Evolutionary conservation across 1,140 invertebrate genomes (phyloP).

Genomic region (Plutomurus gul): DNA sequence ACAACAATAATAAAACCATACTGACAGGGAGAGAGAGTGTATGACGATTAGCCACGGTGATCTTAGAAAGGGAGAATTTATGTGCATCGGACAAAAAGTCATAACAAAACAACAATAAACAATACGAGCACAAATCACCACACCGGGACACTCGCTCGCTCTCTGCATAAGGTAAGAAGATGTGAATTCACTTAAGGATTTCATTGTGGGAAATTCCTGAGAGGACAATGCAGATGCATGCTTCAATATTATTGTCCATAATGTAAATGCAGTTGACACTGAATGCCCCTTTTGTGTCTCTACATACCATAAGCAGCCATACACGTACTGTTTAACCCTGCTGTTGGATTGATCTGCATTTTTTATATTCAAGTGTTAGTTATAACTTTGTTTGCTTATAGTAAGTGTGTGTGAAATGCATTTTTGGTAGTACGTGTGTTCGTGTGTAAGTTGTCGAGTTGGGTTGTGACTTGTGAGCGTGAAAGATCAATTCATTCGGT

Average conservation of each 20-base stretch:
- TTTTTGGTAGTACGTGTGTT: neutral
- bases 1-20: no score
- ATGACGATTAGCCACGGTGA: constrained; percentile 1
- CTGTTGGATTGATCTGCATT: no score
- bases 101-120: constrained; percentile 19
- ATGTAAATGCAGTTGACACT: no score
- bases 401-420: neutral
- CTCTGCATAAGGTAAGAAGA: constrained; percentile 4
- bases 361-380: no score
- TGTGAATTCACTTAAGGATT: constrained; percentile 10
- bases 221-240: neutral
- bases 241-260: no score
- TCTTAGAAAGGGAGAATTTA: constrained; percentile 20
- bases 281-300: no score
- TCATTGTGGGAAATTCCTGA: constrained; percentile 9
- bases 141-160: neutral
- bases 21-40: no score
- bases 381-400: neutral
- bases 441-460: neutral
- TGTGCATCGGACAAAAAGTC: neutral
- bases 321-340: no score
- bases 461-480: constrained; percentile 17
- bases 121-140: constrained; percentile 30
- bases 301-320: no score
- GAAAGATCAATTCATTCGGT: constrained; percentile 19